Conservation (phyloP, 2,113 vertebrate genomes). For the Antechinus flavipes region DNA sequence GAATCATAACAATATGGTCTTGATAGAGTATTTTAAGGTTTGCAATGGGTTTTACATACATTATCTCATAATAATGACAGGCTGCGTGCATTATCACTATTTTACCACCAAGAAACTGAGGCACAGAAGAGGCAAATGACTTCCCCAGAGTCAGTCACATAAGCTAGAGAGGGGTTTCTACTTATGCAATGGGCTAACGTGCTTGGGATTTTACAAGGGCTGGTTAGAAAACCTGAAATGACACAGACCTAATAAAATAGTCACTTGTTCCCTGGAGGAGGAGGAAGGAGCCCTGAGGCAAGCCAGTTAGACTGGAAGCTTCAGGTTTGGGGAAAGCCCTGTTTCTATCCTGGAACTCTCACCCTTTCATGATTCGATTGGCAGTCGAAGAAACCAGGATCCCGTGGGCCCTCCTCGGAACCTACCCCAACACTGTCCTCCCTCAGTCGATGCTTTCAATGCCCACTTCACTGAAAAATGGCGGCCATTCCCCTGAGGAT, state of each 20-base stretch:
- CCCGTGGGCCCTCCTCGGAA: background rate
- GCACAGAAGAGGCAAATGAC: rapidly evolving
- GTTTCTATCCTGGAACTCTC: background rate
- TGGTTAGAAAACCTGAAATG: background rate
- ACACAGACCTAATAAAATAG: background rate
- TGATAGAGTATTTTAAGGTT: background rate
- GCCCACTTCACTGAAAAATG: background rate
- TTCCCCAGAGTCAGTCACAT: background rate
- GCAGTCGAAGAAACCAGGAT: background rate
- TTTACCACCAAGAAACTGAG: rapidly evolving
- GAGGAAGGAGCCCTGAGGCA: background rate
- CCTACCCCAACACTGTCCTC: background rate
- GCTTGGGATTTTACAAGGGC: background rate
- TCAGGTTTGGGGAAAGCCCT: background rate
- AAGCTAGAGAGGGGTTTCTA: background rate
- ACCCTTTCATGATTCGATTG: background rate
- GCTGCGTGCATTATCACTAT: rapidly evolving
- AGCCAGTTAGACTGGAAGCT: background rate
- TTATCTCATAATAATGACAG: background rate
- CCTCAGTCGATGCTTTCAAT: background rate
- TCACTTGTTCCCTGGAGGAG: background rate
- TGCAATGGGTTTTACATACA: background rate
- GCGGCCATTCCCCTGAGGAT: background rate
- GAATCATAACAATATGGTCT: rapidly evolving
- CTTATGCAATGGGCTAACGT: background rate